phyloP scores from a whole-genome alignment of 2,888 invertebrate genomes.

The Lamellibrachia satsuma region DNA sequence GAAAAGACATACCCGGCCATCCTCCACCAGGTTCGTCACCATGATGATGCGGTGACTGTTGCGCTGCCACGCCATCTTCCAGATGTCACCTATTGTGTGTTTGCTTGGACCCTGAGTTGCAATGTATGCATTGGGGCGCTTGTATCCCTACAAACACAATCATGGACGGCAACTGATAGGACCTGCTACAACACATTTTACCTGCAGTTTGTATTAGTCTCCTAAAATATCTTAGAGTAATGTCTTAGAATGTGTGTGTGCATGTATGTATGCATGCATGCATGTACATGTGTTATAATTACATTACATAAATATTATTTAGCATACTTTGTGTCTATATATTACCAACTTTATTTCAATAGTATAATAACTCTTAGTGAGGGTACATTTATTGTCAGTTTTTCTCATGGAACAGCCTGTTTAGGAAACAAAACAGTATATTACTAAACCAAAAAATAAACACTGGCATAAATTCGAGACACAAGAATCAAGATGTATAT shows the following conservation, averaged over 20 bases:
- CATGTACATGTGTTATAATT: neutral
- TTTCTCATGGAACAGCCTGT: neutral
- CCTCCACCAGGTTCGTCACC: conserved; percentile 48
- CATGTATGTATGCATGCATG: neutral
- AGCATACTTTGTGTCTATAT: neutral
- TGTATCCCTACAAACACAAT: conserved; percentile 38
- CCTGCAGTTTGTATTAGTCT: too few species aligned
- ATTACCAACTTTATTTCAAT: neutral
- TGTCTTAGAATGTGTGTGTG: neutral
- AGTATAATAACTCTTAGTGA: neutral
- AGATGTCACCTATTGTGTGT: conserved; percentile 44
- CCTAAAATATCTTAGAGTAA: too few species aligned
- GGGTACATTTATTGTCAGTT: neutral
- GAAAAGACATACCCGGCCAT: conserved; percentile 41
- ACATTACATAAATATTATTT: neutral
- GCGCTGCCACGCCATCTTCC: conserved; percentile 47
- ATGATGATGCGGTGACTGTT: conserved; percentile 44
- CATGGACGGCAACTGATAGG: too few species aligned
- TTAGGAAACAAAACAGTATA: neutral
- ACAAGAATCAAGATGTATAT: neutral
- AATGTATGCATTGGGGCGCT: conserved; percentile 40
- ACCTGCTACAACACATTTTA: too few species aligned
- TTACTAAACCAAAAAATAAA: neutral
- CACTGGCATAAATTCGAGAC: neutral
- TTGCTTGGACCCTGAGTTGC: conserved; percentile 46